Conservation (phyloP, 2,113 vertebrate genomes). For the Maccullochella peelii region DNA sequence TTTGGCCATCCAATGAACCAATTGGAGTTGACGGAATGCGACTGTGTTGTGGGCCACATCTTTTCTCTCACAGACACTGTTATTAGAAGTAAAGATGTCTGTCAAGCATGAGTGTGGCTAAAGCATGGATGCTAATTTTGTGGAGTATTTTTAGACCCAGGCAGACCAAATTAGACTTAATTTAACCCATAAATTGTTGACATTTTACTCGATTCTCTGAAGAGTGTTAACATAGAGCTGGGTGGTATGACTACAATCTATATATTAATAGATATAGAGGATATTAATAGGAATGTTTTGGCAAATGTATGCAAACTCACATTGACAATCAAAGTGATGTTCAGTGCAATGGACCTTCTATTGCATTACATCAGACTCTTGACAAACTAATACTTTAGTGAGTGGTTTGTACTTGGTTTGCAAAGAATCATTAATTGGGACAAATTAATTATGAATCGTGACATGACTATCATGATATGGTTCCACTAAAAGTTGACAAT, state of each 20-base stretch:
- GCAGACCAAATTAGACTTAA: neutral
- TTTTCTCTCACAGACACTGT: constrained; percentile 3
- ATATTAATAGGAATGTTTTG: neutral
- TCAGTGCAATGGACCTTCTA: neutral
- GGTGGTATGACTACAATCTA: neutral
- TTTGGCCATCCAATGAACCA: neutral
- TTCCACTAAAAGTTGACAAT: neutral
- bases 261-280: too few relatives aligned
- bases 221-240: neutral
- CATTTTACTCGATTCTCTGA: neutral
- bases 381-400: neutral
- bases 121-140: neutral
- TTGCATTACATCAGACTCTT: neutral
- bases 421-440: too few relatives aligned
- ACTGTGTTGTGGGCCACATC: constrained; percentile 24
- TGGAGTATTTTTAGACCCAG: neutral
- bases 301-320: neutral
- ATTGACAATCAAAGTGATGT: neutral
- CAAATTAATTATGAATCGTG: neutral
- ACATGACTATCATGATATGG: neutral
- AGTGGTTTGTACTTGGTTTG: neutral
- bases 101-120: neutral
- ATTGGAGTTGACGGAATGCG: neutral
- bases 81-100: neutral
- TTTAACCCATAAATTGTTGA: neutral